A percentile compares a stretch with the other conserved stretches of the same genome.
phyloP scores from a whole-genome alignment of 1,140 invertebrate species.

The Drosophila paulistorum region DNA sequence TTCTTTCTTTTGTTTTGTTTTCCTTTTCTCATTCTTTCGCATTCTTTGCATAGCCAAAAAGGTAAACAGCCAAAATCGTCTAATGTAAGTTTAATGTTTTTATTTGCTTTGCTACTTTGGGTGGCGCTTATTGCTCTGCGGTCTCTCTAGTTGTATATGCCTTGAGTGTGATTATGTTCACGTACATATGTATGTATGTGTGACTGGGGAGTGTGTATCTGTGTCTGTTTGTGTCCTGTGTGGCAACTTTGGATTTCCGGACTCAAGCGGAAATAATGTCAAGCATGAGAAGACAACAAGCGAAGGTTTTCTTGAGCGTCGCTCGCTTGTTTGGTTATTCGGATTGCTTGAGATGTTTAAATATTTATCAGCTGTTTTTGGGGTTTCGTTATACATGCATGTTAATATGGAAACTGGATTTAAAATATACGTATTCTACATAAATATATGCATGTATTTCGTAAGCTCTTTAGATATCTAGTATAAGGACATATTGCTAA shows the following conservation, averaged over 20 bases:
- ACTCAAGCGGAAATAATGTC: constrained; percentile 62
- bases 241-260: constrained; percentile 62
- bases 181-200: constrained; percentile 9
- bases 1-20: neutral
- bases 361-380: constrained; percentile 46
- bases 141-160: constrained; percentile 28
- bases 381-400: constrained; percentile 29
- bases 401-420: constrained; percentile 43
- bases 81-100: constrained; percentile 69
- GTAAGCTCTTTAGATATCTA: neutral
- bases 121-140: constrained; percentile 52
- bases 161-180: constrained; percentile 18
- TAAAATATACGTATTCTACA: constrained; percentile 6
- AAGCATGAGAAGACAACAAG: constrained; percentile 53
- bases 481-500: neutral
- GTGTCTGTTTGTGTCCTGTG: constrained; percentile 39
- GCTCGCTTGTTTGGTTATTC: constrained; percentile 14
- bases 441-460: constrained; percentile 1
- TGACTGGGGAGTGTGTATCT: constrained; percentile 36
- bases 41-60: constrained; percentile 50
- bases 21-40: neutral
- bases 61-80: constrained; percentile 49
- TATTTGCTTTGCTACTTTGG: constrained; percentile 62
- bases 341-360: constrained; percentile 38
- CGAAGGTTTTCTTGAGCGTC: constrained; percentile 28